These are phyloP conservation scores for Percina caprodes DNA, from an alignment of 2,113 vertebrate genomes.

Conservation along the genomic window DNA sequence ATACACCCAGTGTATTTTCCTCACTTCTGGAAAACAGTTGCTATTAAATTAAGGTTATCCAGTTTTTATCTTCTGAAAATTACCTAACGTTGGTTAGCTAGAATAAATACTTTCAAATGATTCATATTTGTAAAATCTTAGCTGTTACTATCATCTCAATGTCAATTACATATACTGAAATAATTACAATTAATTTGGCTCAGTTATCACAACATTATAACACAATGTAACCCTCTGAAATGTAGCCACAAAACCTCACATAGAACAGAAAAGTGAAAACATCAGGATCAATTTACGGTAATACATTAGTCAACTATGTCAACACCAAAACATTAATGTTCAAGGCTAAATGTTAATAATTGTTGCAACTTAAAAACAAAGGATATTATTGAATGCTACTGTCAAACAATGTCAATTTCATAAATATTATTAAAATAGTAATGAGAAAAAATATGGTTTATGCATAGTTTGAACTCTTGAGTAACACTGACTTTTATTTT, in stretches of 20 bases:
- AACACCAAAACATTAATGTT: neutral
- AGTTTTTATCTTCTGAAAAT: neutral
- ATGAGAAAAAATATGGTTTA: neutral
- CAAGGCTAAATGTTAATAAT: neutral
- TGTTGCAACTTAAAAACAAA: neutral
- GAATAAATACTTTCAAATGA: neutral
- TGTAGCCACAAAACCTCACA: neutral
- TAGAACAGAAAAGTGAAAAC: neutral
- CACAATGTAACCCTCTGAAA: neutral
- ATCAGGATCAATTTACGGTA: neutral
- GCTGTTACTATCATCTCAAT: neutral
- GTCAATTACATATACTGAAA: conserved; percentile 1
- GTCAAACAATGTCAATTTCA: neutral
- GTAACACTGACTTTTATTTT: neutral
- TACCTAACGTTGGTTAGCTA: neutral
- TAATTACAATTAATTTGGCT: neutral
- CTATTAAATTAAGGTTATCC: too few species aligned
- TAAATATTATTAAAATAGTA: neutral
- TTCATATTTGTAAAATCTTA: neutral
- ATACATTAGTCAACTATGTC: neutral
- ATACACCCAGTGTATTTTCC: conserved; percentile 10
- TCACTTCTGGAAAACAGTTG: neutral
- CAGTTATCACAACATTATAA: neutral
- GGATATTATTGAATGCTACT: neutral
- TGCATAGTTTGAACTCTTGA: neutral